phyloP scores from a whole-genome alignment of 2,888 invertebrate species.

The Isoperla grammatica region DNA sequence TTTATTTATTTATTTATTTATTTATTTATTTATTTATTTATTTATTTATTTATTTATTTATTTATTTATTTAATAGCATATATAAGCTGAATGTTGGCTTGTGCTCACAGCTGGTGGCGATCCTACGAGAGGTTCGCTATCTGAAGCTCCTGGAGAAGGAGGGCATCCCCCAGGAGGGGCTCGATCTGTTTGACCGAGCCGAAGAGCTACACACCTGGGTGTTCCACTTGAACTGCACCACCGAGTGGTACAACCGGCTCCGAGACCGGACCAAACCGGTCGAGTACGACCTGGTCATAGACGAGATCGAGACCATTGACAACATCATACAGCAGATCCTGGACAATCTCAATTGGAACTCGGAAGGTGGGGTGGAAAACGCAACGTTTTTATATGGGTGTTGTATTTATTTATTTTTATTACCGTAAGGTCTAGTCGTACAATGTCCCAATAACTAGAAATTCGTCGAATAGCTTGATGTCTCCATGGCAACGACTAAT shows the following conservation, averaged over 20 bases:
- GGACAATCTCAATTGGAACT: slow-evolving; percentile 69
- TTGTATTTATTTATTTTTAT: too few relatives aligned
- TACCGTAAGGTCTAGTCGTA: too few relatives aligned
- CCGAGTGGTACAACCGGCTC: slow-evolving; percentile 64
- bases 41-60: too few relatives aligned
- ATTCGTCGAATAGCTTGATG: too few relatives aligned
- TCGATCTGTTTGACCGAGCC: slow-evolving; percentile 59
- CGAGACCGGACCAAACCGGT: slow-evolving; percentile 64
- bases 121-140: slow-evolving; percentile 78
- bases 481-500: too few relatives aligned
- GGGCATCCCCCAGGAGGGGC: slow-evolving; percentile 56
- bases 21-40: too few relatives aligned
- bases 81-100: too few relatives aligned
- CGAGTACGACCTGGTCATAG: slow-evolving; percentile 69
- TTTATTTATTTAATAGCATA: too few relatives aligned
- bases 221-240: slow-evolving; percentile 31
- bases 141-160: slow-evolving; percentile 61
- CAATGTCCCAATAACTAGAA: too few relatives aligned
- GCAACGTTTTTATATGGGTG: too few relatives aligned
- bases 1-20: too few relatives aligned
- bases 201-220: slow-evolving; percentile 57
- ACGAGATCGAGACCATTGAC: slow-evolving; percentile 73
- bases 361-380: slow-evolving; percentile 65
- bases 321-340: slow-evolving; percentile 61
- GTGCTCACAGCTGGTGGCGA: slow-evolving; percentile 55